Percentiles rank a stretch among this genome's conserved stretches.
Evolutionary conservation across 2,113 vertebrate genomes (phyloP).

Genomic region (Pseudorasbora parva): DNA sequence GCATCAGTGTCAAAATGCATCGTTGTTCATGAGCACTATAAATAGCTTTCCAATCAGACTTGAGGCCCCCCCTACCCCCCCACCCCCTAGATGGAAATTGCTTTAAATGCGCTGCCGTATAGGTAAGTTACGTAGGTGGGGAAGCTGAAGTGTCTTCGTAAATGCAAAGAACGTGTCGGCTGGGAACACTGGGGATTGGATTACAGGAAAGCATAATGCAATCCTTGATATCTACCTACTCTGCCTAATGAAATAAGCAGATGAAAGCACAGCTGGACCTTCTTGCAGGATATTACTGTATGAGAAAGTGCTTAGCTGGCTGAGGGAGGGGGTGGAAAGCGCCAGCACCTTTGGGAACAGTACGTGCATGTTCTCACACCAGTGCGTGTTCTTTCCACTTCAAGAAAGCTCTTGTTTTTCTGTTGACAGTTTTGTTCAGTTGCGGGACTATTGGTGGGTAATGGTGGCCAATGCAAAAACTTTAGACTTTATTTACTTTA

Average conservation of each 20-base stretch:
- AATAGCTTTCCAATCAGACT: slow-evolving; percentile 40
- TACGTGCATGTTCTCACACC: slow-evolving; percentile 18
- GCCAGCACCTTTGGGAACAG: slow-evolving; percentile 23
- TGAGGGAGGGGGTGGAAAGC: slow-evolving; percentile 30
- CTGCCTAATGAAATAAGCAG: slow-evolving; percentile 60
- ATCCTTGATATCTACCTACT: slow-evolving; percentile 57
- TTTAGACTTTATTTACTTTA: neutral
- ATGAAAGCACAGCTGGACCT: slow-evolving; percentile 62
- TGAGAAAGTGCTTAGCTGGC: slow-evolving; percentile 53
- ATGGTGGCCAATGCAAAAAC: neutral
- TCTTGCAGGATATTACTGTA: slow-evolving; percentile 58
- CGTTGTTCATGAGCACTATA: slow-evolving; percentile 14
- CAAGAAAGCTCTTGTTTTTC: neutral
- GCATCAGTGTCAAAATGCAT: slow-evolving; percentile 15
- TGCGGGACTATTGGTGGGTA: neutral
- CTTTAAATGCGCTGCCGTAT: slow-evolving; percentile 30
- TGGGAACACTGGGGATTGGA: slow-evolving; percentile 56
- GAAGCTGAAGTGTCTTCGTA: slow-evolving; percentile 47
- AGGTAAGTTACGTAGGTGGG: slow-evolving; percentile 24
- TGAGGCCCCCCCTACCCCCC: neutral
- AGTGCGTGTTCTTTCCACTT: neutral
- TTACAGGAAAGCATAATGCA: slow-evolving; percentile 58
- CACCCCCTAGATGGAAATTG: slow-evolving; percentile 6
- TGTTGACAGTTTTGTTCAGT: neutral
- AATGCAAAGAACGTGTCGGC: slow-evolving; percentile 51